Evolutionary conservation across 2,797 vertebrate genomes (phyloP), one percentile per base, ranked within the genome.

Genomic region (Perodicticus potto): DNA sequence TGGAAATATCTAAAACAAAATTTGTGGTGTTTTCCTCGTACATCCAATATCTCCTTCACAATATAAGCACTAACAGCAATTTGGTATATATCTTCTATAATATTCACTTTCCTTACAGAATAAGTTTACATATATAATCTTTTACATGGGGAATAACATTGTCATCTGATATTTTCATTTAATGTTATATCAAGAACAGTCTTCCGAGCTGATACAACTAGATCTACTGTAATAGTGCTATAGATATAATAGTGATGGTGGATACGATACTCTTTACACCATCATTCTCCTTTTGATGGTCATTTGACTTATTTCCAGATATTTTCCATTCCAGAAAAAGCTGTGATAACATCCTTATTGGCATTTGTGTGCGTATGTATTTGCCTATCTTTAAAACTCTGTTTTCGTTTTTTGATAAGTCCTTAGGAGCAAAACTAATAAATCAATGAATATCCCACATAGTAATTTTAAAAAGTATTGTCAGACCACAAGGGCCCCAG

Each of bases 161-260:
- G 23, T 37, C 69, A 85, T 55, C 29, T 83, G 34, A 49, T 53
- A n/a, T 87, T 87, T 91, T 76, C 37, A 86, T 69, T 89, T 90
- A 11, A 91, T 43, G 91, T 37, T 17, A 43, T 9, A 55, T 20
- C 20, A 89, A 80, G 32, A 61, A 80, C 2, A 32, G 37, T 61
- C 19, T 81, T 90, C 57, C 23, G 61, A 45, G 49, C 12, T 14
- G 49, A 78, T 29, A 27, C 2, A 49, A 8, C 40, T 0, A 85
- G 53, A 45, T 29, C 23, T 23, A 22, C 57, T 49, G 86, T 55
- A 73, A 49, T 0, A 32, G 14, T 69, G 27, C 37, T 37, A 2
- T 13, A 32, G 70, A 87, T 57, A 40, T 40, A 40, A 40, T 40
- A 40, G 3, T 40, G 34, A 16, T 27, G 32, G 3, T 27, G 67